phyloP scores from a whole-genome alignment of 37 sponge, comb jelly and placozoan species.

The Spongilla lacustris region DNA sequence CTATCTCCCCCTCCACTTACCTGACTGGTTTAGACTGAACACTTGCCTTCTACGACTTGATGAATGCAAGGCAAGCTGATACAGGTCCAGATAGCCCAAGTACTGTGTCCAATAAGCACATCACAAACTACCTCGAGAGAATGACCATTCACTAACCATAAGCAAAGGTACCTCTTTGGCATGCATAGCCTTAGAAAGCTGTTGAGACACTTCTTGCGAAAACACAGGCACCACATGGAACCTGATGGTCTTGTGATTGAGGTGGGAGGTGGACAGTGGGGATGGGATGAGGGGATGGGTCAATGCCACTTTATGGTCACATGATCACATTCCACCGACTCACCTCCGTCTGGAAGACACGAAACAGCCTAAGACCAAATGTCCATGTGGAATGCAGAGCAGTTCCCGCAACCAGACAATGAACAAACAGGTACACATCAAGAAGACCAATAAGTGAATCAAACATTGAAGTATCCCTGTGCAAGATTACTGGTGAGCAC shows the following conservation, averaged over 20 bases:
- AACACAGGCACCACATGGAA: slow-evolving; percentile 75
- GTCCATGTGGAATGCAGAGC: slow-evolving; percentile 37
- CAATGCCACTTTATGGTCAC: no score
- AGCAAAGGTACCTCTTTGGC: slow-evolving; percentile 23
- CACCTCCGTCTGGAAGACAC: slow-evolving; percentile 70
- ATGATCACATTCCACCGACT: no score
- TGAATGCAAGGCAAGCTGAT: slow-evolving; percentile 60
- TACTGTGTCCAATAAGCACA: slow-evolving; percentile 24
- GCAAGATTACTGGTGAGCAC: no score
- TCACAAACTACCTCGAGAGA: no score
- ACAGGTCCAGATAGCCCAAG: slow-evolving; percentile 63
- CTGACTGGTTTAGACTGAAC: slow-evolving; percentile 55
- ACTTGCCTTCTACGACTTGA: slow-evolving; percentile 52
- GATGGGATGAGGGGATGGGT: no score
- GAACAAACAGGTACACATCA: slow-evolving; percentile 30
- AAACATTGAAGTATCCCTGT: no score
- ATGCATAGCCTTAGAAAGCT: slow-evolving; percentile 26
- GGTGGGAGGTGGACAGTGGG: not conserved
- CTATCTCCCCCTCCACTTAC: not conserved
- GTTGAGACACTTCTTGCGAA: slow-evolving; percentile 15
- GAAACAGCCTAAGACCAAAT: slow-evolving; percentile 38
- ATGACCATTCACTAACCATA: slow-evolving; percentile 18
- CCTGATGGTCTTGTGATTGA: slow-evolving; percentile 25
- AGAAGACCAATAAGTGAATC: slow-evolving; percentile 20
- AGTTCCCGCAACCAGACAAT: slow-evolving; percentile 21